Percentiles rank a stretch among this genome's conserved stretches.
These are phyloP conservation scores for Sorex araneus DNA, from an alignment of 2,113 vertebrate species.

Conservation along the genomic window DNA sequence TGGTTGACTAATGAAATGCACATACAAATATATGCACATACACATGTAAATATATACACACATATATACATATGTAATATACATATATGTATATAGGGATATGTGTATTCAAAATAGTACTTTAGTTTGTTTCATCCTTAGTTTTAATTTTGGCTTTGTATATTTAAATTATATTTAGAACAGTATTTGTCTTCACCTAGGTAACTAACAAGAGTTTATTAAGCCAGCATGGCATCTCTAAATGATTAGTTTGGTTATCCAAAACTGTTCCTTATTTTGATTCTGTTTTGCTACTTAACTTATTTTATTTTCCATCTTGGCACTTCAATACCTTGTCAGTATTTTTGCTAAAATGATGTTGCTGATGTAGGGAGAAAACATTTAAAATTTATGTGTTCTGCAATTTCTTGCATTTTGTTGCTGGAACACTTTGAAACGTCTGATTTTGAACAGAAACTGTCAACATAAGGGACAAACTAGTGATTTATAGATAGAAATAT, in stretches of 20 bases:
- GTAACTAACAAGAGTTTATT: neutral
- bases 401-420: constrained; percentile 83
- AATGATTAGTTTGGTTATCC: constrained; percentile 27
- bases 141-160: constrained; percentile 12
- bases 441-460: constrained; percentile 80
- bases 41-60: too few species aligned
- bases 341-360: constrained; percentile 80
- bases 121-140: neutral
- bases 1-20: constrained; percentile 29
- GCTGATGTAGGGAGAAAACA: constrained; percentile 79
- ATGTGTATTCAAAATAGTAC: neutral
- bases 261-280: constrained; percentile 62
- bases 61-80: too few species aligned
- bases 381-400: constrained; percentile 77
- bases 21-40: neutral
- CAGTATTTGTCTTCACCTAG: constrained; percentile 49
- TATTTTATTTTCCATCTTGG: constrained; percentile 59
- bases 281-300: constrained; percentile 64
- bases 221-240: constrained; percentile 31
- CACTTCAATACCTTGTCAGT: constrained; percentile 67
- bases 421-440: constrained; percentile 80
- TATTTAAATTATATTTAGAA: constrained; percentile 23
- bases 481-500: constrained; percentile 85
- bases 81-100: too few species aligned
- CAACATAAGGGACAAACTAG: constrained; percentile 66